Evolutionary conservation across 2,797 vertebrate species (phyloP).

Genomic region (Sitta carolinensis): DNA sequence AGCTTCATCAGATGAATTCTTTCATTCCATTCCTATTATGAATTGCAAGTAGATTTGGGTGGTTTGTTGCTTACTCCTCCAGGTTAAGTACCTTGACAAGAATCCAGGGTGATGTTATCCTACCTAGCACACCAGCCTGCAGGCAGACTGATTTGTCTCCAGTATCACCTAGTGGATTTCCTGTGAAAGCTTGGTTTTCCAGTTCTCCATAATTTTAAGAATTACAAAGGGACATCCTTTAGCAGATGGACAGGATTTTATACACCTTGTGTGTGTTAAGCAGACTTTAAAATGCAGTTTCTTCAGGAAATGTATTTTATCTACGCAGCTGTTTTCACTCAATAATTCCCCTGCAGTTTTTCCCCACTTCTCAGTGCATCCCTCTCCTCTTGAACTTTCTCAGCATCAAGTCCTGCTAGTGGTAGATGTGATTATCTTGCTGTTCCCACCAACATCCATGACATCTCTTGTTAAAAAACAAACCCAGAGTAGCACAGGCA

Average conservation of each 20-base stretch:
- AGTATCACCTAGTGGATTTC: neutral
- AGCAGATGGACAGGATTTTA: neutral
- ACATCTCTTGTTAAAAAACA: constrained; percentile 6
- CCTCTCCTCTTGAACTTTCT: neutral
- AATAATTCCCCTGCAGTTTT: neutral
- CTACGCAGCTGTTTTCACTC: neutral
- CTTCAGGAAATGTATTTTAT: neutral
- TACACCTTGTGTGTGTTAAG: rapidly evolving
- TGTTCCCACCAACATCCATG: neutral
- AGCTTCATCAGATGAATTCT: neutral
- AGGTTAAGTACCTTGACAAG: neutral
- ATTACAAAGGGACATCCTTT: neutral
- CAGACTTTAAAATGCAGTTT: neutral
- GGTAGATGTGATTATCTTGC: neutral
- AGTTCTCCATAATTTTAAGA: neutral
- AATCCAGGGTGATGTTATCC: neutral
- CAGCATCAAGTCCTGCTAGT: neutral
- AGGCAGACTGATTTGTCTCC: neutral
- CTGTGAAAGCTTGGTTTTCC: neutral
- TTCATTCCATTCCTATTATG: neutral
- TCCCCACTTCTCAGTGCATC: neutral
- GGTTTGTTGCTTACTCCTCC: neutral
- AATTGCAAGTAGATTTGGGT: neutral
- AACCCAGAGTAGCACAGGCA: neutral
- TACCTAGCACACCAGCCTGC: no score